These are phyloP conservation scores for Dendrocincla fuliginosa DNA, from an alignment of 2,797 vertebrate genomes.

Conservation along the genomic window DNA sequence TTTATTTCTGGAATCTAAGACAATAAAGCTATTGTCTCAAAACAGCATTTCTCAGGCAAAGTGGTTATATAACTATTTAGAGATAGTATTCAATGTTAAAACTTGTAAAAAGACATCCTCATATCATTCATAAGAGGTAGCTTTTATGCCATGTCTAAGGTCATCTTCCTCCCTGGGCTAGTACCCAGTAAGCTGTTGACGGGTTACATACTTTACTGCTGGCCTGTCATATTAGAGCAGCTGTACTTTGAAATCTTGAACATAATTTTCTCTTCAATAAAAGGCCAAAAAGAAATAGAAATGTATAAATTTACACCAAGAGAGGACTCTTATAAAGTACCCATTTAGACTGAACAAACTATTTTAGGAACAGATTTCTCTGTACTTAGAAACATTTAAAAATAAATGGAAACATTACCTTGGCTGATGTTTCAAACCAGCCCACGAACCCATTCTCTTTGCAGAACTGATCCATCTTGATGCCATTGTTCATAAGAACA, in stretches of 20 bases:
- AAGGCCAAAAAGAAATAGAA: not conserved
- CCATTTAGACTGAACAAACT: not conserved
- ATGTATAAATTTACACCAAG: not conserved
- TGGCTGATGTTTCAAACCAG: slow-evolving; percentile 97
- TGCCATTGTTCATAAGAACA: slow-evolving; percentile 83
- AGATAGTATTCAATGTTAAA: not conserved
- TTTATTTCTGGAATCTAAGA: not conserved
- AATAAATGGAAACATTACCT: slow-evolving; percentile 78
- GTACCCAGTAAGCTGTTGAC: accelerated
- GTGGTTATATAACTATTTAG: not conserved
- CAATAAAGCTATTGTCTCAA: not conserved
- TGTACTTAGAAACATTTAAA: not conserved
- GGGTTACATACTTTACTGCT: not conserved
- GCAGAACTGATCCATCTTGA: slow-evolving; percentile 98
- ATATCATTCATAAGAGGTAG: not conserved
- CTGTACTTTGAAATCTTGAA: not conserved
- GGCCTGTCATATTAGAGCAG: not conserved
- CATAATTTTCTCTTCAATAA: not conserved
- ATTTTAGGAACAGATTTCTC: not conserved
- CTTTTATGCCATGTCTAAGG: not conserved
- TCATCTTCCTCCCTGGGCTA: not conserved
- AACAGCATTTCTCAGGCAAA: not conserved
- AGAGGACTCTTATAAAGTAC: not conserved
- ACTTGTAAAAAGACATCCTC: not conserved
- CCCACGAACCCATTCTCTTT: slow-evolving; percentile 93